Evolutionary conservation across 2,888 invertebrate genomes (phyloP).

Genomic region (Tiliacea aurago): DNA sequence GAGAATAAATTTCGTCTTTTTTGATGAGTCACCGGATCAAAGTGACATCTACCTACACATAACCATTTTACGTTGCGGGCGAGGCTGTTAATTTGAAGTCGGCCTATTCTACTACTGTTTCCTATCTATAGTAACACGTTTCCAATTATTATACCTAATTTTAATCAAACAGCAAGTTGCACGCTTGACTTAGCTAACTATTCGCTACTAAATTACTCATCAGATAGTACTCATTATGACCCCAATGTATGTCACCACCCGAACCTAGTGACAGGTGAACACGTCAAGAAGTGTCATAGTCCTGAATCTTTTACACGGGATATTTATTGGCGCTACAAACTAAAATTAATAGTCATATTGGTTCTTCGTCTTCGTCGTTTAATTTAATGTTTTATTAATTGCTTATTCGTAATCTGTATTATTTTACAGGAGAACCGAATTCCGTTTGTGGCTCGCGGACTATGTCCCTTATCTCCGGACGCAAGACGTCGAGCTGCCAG

Average conservation of each 20-base stretch:
- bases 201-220: constrained; percentile 31
- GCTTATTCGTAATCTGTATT: neutral
- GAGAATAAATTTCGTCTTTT: constrained; percentile 6
- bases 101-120: neutral
- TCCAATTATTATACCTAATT: neutral
- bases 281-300: constrained; percentile 1
- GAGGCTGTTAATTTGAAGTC: neutral
- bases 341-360: neutral
- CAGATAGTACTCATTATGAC: neutral
- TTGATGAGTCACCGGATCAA: constrained; percentile 44
- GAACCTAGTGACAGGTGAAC: neutral
- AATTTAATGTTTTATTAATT: neutral
- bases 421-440: constrained; percentile 72
- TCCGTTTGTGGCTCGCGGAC: constrained; percentile 70
- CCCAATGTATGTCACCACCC: constrained; percentile 3
- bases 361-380: neutral
- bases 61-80: constrained; percentile 2
- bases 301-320: neutral
- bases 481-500: constrained; percentile 80
- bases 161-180: constrained; percentile 1
- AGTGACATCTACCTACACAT: constrained; percentile 18
- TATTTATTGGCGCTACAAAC: neutral
- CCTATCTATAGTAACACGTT: neutral
- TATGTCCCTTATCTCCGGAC: constrained; percentile 81
- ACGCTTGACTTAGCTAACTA: constrained; percentile 28